phyloP scores from a whole-genome alignment of 2,888 invertebrate species.

The Erynnis tages region DNA sequence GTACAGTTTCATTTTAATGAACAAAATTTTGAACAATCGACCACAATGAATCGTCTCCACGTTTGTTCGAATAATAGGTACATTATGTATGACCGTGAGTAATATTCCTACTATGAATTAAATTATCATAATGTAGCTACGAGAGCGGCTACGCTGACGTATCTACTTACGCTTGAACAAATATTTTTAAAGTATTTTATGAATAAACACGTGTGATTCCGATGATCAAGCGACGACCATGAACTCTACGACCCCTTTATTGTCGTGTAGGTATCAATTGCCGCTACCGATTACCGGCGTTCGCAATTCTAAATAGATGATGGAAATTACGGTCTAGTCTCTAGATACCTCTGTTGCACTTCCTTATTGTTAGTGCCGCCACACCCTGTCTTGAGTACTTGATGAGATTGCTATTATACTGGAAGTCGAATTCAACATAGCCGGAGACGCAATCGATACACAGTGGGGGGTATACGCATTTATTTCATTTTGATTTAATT shows the following conservation, averaged over 20 bases:
- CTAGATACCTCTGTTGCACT: conserved; percentile 37
- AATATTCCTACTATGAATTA: conserved; percentile 38
- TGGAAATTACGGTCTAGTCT: conserved; percentile 27
- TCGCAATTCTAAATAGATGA: conserved; percentile 44
- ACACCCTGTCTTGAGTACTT: neutral
- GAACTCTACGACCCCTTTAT: conserved; percentile 57
- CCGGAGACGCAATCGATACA: no score
- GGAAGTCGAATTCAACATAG: neutral
- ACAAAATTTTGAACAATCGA: conserved; percentile 14
- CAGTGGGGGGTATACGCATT: no score
- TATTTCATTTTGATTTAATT: no score
- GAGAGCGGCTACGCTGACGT: conserved; percentile 45
- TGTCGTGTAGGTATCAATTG: conserved; percentile 54
- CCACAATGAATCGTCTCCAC: neutral
- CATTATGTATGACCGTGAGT: conserved; percentile 31
- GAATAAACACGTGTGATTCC: conserved; percentile 47
- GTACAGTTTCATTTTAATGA: conserved; percentile 9
- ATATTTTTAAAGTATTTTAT: conserved; percentile 47
- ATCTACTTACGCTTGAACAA: conserved; percentile 28
- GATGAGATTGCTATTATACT: no score
- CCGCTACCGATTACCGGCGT: conserved; percentile 36
- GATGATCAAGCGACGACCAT: conserved; percentile 51
- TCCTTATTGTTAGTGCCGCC: conserved; percentile 14
- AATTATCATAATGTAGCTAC: conserved; percentile 46
- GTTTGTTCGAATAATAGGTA: conserved; percentile 16